A percentile compares a stretch with the other conserved stretches of the same genome.
These are phyloP conservation scores for Euglossa dilemma DNA, from an alignment of 1,140 invertebrate species.

Conservation along the genomic window DNA sequence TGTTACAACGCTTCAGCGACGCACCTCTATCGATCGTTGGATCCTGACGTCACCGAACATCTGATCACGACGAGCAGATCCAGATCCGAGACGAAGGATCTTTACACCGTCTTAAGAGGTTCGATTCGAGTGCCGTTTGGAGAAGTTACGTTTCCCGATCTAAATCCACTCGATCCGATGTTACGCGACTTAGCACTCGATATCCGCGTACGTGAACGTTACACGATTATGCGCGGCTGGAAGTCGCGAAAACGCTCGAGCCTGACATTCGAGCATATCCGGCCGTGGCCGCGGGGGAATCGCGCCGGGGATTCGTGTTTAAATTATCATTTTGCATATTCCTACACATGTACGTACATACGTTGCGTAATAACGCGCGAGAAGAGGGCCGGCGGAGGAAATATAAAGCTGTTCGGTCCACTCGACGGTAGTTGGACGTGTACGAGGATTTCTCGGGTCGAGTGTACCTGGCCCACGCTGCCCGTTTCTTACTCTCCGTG, in stretches of 20 bases:
- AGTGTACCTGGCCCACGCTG: slow-evolving; percentile 74
- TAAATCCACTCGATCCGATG: too few relatives aligned
- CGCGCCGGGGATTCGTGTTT: slow-evolving; percentile 14
- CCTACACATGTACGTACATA: slow-evolving; percentile 7
- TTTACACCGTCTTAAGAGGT: too few relatives aligned
- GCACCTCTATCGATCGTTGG: too few relatives aligned
- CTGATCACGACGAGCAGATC: too few relatives aligned
- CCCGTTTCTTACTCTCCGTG: slow-evolving; percentile 68
- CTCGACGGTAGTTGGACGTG: slow-evolving; percentile 29
- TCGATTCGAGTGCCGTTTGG: too few relatives aligned
- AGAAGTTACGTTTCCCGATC: too few relatives aligned
- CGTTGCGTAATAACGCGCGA: slow-evolving; percentile 34
- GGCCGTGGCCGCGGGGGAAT: background rate
- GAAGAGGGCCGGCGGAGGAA: slow-evolving; percentile 36
- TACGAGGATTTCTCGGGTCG: slow-evolving; percentile 67
- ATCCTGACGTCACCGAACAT: too few relatives aligned
- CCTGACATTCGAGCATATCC: background rate
- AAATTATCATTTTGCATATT: slow-evolving; percentile 52
- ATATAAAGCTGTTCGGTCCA: slow-evolving; percentile 44
- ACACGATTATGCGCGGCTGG: background rate
- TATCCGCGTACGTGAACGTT: background rate
- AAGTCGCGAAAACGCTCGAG: background rate
- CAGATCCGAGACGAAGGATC: too few relatives aligned
- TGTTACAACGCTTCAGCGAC: too few relatives aligned
- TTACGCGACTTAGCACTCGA: background rate